phyloP scores from a whole-genome alignment of 2,113 vertebrate genomes.

The Cygnus buccinator region DNA sequence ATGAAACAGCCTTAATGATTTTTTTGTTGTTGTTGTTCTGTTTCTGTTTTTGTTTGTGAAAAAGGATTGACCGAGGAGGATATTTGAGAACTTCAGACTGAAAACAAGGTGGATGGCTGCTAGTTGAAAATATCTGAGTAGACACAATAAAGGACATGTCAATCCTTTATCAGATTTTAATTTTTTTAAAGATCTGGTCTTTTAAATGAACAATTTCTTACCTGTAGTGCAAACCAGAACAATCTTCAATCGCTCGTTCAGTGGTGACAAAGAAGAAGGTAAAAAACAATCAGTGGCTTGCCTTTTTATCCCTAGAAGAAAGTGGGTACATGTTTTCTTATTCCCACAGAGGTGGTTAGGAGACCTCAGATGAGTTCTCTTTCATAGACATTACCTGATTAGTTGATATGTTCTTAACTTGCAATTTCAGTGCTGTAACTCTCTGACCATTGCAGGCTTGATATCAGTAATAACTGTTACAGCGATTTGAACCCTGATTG shows the following conservation, averaged over 20 bases:
- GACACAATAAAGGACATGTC: background rate
- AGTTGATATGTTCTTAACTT: background rate
- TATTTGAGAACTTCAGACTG: background rate
- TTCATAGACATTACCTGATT: background rate
- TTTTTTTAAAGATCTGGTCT: background rate
- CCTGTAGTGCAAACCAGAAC: background rate
- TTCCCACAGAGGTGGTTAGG: background rate
- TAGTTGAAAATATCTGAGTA: background rate
- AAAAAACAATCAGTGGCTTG: background rate
- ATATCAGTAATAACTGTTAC: background rate
- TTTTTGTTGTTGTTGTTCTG: background rate
- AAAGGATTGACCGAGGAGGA: background rate
- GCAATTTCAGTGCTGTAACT: background rate
- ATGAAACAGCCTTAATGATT: slow-evolving; percentile 73
- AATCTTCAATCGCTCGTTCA: background rate
- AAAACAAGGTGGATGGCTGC: background rate
- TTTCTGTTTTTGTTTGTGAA: background rate
- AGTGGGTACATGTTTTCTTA: background rate
- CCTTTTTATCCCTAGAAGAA: background rate
- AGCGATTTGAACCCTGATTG: background rate
- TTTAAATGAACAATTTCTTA: background rate
- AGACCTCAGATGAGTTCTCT: background rate
- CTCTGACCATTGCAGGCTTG: background rate
- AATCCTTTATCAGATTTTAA: background rate
- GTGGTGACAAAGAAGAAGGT: background rate